Evolutionary conservation across 2,797 vertebrate genomes (phyloP), one percentile per base, ranked within the genome.

Genomic region (Pantherophis alleghaniensis): DNA sequence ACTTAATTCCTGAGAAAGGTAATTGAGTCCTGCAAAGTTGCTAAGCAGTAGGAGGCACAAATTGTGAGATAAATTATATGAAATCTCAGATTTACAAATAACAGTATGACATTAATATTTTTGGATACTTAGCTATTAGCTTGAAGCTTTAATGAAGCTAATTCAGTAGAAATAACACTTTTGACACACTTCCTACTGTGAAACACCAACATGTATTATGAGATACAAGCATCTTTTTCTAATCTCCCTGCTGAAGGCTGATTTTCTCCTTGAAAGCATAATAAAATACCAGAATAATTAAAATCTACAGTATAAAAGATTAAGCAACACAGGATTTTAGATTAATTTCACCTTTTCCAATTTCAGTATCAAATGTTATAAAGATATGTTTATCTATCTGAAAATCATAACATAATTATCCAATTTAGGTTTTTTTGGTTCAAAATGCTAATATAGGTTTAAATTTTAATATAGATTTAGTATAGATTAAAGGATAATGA

Each of bases 211-310:
- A 93, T 94, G 18, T 88, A 20, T 92, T 93, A 51, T 20, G 63
- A 90, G 47, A 92, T 94, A 94, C 69, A 94, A 96, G 91, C 87
- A 89, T 95, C 0, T 94, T 91, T 91, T 93, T 63, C 61, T 95
- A 92, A 94, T 95, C 87, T 95, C 95, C 95, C 69, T 93, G 56
- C 87, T 87, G 28, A 94, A 95, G 92, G 86, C 92, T 94, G 18
- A 86, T 94, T 95, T 95, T 96, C 0, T 0, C 94, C 95, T 93
- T 47, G 56, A 94, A 96, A 92, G 47, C 0, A 0, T 94, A 94
- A 93, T 95, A 94, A 95, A 94, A 59, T 95, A 92, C 60, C 32
- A 94, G 91, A 94, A 91, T 95, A 94, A 96, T 95, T 96, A 96
- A 96, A 96, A 96, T 20, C 94, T 95, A 89, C 63, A 95, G 61